Percentiles rank a stretch among this genome's conserved stretches.
Evolutionary conservation across 2,797 vertebrate genomes (phyloP).

Genomic region (Parotocinclus haroldoi): DNA sequence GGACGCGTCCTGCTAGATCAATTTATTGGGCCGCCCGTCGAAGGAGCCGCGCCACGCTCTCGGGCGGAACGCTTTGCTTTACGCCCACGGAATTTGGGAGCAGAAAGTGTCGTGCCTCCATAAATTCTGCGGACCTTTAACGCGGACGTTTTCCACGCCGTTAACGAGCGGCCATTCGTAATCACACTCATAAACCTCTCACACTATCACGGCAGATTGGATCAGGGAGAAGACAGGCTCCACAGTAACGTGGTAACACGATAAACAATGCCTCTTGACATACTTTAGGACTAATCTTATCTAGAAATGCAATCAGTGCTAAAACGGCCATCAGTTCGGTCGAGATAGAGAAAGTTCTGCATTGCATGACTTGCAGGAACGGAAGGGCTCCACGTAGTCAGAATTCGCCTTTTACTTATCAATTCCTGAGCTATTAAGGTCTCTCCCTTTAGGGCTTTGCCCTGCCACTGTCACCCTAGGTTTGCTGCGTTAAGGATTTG

Average conservation of each 20-base stretch:
- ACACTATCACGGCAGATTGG: slow-evolving; percentile 1
- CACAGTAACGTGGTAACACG: background rate
- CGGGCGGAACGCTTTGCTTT: too few species aligned
- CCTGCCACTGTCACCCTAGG: too few species aligned
- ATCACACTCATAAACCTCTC: slow-evolving; percentile 6
- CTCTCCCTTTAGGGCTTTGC: too few species aligned
- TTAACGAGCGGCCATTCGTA: slow-evolving; percentile 3
- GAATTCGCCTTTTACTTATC: too few species aligned
- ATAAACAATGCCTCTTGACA: background rate
- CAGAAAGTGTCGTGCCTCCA: background rate
- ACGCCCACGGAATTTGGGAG: too few species aligned
- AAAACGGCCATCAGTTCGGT: slow-evolving; percentile 1
- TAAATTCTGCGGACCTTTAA: background rate
- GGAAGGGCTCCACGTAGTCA: too few species aligned
- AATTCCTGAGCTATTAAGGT: too few species aligned
- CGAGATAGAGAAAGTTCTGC: background rate
- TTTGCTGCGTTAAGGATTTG: too few species aligned
- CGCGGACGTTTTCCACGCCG: background rate
- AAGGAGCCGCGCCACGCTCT: too few species aligned
- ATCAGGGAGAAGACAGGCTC: slow-evolving; percentile 6
- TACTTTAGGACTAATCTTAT: slow-evolving; percentile 3
- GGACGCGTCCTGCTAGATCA: slow-evolving; percentile 24
- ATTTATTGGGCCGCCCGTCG: slow-evolving; percentile 32
- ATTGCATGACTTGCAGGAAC: background rate
- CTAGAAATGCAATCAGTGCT: background rate